Base-by-base conservation (phyloP, 2,888 invertebrate genomes). In the Melinaea menophilus region DNA sequence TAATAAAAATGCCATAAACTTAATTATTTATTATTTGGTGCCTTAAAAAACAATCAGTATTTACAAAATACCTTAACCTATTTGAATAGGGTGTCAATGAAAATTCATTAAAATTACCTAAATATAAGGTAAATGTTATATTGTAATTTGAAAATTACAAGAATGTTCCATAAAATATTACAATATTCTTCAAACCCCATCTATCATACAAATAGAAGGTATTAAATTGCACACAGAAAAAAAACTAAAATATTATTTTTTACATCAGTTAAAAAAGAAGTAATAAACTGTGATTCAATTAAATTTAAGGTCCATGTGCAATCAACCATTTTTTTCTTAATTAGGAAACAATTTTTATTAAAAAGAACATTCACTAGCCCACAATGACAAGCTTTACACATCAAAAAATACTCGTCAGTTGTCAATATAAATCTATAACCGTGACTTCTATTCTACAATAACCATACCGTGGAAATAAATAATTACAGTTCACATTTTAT, bases 11-110 rank as follows among this genome's bases (percentile, higher is more conserved):
- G 22, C 5, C 51, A 69, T 75, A 75, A 78, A 72, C 76, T 76
- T 81, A 80, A 81, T 82, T 72, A 71, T 69, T 67, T 70, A 72
- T 84, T 84, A 86, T 88, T 88, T 87, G 85, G 85, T 86, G 84
- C 81, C 76, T 76, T 82, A 79, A 75, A 79, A 84, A 77, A 81
- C 75, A 82, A 81, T 79, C 77, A 80, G 81, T 88, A 88, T 87
- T 86, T 88, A 88, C 87, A 88, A 83, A 81, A 81, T 80, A 79
- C 78, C 77, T 78, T 80, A 82, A 74, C 77, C 76, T 80, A 79
- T 72, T 68, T 69, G 67, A 73, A 75, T 74, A 78, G 75, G 75
- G 73, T 75, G 73, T 73, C 72, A 71, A 67, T 74, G 60, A 73
- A 72, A 73, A 72, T 72, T 67, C 71, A 69, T 61, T 59, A 35